phyloP scores from a whole-genome alignment of 2,888 invertebrate genomes.

The Teleogryllus oceanicus region DNA sequence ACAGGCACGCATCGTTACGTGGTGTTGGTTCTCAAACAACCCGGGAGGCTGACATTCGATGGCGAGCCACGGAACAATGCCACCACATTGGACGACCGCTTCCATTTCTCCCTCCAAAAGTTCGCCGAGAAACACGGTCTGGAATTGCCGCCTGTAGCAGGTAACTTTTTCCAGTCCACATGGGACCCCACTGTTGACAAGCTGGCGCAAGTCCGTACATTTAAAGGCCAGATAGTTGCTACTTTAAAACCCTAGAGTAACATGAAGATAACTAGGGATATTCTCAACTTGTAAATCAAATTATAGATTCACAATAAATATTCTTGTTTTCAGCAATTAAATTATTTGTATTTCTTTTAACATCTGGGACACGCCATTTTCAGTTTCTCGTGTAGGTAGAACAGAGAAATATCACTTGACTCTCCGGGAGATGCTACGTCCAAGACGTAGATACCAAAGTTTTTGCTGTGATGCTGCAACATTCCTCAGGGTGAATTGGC shows the following conservation, averaged over 20 bases:
- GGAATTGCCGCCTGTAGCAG: background rate
- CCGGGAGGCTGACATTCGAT: constrained; percentile 12
- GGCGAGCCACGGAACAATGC: background rate
- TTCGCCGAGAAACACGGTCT: background rate
- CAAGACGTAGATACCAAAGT: no score
- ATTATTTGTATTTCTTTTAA: no score
- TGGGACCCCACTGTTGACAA: background rate
- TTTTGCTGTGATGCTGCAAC: no score
- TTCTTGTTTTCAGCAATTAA: no score
- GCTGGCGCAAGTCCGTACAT: background rate
- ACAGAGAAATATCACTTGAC: no score
- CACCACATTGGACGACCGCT: background rate
- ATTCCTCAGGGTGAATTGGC: no score
- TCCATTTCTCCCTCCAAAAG: background rate
- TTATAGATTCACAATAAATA: no score
- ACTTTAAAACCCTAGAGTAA: background rate
- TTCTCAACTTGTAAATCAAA: no score
- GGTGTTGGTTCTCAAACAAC: constrained; percentile 50
- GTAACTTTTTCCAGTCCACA: background rate
- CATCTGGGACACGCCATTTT: no score
- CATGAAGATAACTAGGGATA: no score
- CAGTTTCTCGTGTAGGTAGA: no score
- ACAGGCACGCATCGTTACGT: constrained; percentile 52
- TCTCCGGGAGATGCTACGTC: no score
- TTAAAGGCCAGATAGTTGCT: background rate